Conservation (phyloP, 2,888 invertebrate genomes). For the Euzophera pinguis region DNA sequence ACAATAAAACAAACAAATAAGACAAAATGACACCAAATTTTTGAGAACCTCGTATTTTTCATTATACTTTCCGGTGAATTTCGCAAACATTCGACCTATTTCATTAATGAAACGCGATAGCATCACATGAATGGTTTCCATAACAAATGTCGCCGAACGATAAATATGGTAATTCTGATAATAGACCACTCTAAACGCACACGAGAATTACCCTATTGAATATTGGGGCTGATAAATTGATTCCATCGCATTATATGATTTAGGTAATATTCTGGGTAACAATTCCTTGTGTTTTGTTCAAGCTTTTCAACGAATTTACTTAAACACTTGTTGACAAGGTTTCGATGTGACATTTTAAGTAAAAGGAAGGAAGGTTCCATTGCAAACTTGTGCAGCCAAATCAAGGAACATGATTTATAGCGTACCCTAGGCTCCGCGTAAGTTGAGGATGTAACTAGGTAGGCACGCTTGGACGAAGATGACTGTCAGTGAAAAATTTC, state of each 20-base stretch:
- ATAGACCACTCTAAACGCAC: conserved; percentile 8
- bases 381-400: too few species aligned
- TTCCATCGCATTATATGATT: conserved; percentile 3
- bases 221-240: conserved; percentile 10
- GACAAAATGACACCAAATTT: background rate
- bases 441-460: too few species aligned
- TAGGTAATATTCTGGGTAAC: background rate
- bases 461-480: too few species aligned
- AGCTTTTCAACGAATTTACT: too few species aligned
- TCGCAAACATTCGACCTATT: background rate
- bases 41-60: background rate
- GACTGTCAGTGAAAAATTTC: too few species aligned
- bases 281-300: background rate
- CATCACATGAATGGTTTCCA: background rate
- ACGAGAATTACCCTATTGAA: conserved; percentile 10
- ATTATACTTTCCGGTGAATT: background rate
- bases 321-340: too few species aligned
- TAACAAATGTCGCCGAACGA: conserved; percentile 11
- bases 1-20: too few species aligned
- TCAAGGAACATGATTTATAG: too few species aligned
- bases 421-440: too few species aligned
- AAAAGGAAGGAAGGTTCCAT: too few species aligned
- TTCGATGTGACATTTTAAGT: too few species aligned
- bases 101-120: conserved; percentile 5
- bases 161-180: conserved; percentile 13